These are phyloP conservation scores for Microplitis demolitor DNA, from an alignment of 1,140 invertebrate species.

Conservation along the genomic window DNA sequence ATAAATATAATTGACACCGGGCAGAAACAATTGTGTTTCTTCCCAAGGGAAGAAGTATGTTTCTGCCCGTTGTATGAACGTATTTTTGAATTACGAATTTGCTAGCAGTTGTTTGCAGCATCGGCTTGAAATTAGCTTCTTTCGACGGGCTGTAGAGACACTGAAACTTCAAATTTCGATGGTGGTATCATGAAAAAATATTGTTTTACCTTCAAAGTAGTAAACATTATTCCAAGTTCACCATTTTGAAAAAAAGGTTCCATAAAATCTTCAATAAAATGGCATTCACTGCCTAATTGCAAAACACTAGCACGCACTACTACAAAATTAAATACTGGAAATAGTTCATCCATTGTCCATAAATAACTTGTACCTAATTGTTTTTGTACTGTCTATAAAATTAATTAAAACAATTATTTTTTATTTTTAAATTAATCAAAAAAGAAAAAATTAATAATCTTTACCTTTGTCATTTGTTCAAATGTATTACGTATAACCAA, in stretches of 20 bases:
- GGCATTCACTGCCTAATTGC: conserved; percentile 83
- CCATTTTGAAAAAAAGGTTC: conserved; percentile 76
- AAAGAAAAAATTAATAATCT: conserved; percentile 11
- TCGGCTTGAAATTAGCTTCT: too few relatives aligned
- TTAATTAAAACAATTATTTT: conserved; percentile 19
- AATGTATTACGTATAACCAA: conserved; percentile 78
- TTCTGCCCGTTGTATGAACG: too few relatives aligned
- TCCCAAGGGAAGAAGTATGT: too few relatives aligned
- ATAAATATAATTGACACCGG: too few relatives aligned
- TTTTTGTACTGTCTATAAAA: conserved; percentile 62
- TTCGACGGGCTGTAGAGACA: too few relatives aligned
- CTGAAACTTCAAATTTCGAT: too few relatives aligned
- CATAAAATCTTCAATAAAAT: conserved; percentile 84
- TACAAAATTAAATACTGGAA: conserved; percentile 85
- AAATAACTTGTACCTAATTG: conserved; percentile 65
- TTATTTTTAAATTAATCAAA: conserved; percentile 14
- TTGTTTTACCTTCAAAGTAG: conserved; percentile 71
- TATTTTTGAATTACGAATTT: too few relatives aligned
- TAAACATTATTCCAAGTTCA: conserved; percentile 84
- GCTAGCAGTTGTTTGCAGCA: too few relatives aligned
- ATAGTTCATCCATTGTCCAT: conserved; percentile 85
- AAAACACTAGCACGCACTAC: conserved; percentile 80
- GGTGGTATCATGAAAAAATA: conserved; percentile 20
- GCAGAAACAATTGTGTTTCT: too few relatives aligned
- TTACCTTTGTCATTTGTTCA: conserved; percentile 76